phyloP scores from a whole-genome alignment of 2,797 vertebrate species.

The Neostethus bicornis region DNA sequence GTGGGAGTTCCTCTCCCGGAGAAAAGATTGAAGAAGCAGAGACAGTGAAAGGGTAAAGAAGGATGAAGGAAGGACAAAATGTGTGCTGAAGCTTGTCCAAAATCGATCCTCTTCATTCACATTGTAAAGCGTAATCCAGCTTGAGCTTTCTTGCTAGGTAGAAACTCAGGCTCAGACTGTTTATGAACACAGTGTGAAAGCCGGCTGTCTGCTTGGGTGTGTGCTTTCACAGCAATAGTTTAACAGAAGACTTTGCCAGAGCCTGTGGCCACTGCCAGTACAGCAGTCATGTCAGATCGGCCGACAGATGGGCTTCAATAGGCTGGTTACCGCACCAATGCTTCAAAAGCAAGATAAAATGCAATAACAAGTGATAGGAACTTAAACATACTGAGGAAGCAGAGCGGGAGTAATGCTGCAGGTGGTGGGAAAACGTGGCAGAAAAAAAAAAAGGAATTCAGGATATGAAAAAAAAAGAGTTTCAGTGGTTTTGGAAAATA shows the following conservation, averaged over 20 bases:
- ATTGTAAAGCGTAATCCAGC: constrained; percentile 38
- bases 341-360: constrained; percentile 37
- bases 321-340: constrained; percentile 35
- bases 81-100: constrained; percentile 4
- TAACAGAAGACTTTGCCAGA: constrained; percentile 38
- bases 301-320: constrained; percentile 70
- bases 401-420: constrained; percentile 19
- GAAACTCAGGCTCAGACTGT: constrained; percentile 65
- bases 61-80: constrained; percentile 11
- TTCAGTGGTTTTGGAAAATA: constrained; percentile 21
- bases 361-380: constrained; percentile 47
- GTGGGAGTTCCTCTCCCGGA: constrained; percentile 10
- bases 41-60: background rate
- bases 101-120: constrained; percentile 33
- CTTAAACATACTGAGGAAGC: constrained; percentile 40
- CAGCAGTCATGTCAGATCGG: constrained; percentile 56
- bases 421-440: constrained; percentile 23
- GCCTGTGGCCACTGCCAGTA: constrained; percentile 60
- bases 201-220: constrained; percentile 53
- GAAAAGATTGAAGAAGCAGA: constrained; percentile 12
- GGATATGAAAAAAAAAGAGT: constrained; percentile 6
- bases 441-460: constrained; percentile 8
- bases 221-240: constrained; percentile 39
- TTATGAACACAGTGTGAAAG: constrained; percentile 56
- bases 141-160: constrained; percentile 37